Evolutionary conservation across 2,113 vertebrate species (phyloP).

Genomic region (Phaetusa simplex): DNA sequence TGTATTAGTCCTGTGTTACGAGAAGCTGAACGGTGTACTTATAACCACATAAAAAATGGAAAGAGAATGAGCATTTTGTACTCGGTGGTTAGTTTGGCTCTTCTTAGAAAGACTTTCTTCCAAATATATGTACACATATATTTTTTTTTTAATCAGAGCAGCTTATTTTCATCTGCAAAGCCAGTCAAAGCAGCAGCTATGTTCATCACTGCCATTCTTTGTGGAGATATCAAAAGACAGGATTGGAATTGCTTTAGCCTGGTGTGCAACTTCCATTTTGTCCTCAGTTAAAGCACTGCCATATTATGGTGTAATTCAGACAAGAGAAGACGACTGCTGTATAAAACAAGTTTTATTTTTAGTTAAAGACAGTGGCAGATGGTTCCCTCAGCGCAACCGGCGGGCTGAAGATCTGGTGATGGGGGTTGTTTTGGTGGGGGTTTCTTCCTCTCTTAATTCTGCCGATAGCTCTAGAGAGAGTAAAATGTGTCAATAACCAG

Average conservation of each 20-base stretch:
- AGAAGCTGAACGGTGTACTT: neutral
- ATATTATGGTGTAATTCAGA: neutral
- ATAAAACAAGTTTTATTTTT: conserved; percentile 11
- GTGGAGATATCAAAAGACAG: neutral
- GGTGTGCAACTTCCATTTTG: neutral
- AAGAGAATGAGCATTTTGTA: neutral
- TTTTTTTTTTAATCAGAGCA: neutral
- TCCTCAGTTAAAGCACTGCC: neutral
- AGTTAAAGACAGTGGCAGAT: neutral
- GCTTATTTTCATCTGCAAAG: neutral
- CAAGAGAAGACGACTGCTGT: neutral
- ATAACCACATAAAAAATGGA: neutral
- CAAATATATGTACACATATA: neutral
- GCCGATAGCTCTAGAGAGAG: conserved; percentile 68
- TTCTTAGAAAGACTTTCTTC: neutral
- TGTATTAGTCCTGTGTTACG: fast-evolving
- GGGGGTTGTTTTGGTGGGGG: conserved; percentile 90
- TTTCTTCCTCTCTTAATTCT: conserved; percentile 86
- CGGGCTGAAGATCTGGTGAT: conserved; percentile 83
- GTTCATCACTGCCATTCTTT: neutral
- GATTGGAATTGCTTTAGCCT: neutral
- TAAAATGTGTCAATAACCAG: neutral
- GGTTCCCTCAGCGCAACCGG: conserved; percentile 52
- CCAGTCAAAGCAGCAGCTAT: neutral
- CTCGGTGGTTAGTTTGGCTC: neutral